Base-by-base conservation (phyloP, 2,888 invertebrate genomes). In the Eupithecia vulgata region DNA sequence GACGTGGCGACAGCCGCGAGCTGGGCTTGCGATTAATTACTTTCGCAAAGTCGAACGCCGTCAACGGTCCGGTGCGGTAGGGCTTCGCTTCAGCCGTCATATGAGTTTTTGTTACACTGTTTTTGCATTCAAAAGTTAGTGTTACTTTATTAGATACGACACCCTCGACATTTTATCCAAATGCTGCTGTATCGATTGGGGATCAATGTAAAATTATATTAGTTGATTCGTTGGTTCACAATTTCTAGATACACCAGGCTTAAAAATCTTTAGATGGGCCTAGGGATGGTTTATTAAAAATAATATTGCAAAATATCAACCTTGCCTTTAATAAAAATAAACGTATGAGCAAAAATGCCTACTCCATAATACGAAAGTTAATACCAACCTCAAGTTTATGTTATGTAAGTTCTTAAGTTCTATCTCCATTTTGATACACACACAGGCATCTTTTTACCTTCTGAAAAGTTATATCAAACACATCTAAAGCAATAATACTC, bases 1-100 rank as follows among this genome's bases (percentile, higher is more conserved):
- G 93, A 93, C 93, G 90, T 85, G 90, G 84, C 86, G 94, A 91
- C 93, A 90, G 91, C 82, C 82, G 86, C 80, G 83, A 84, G 82
- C 81, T 80, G 82, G 84, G 79, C 80, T 85, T 84, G 87, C 90
- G 90, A 92, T 92, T 91, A 92, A 93, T 92, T 91, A 92, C 91
- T 91, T 90, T 89, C 86, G 87, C 89, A 85, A 88, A 90, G 88
- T 87, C 88, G 86, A 83, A 87, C 85, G 85, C 83, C 83, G 81
- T 79, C 83, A 81, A 76, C 80, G 81, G 76, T 61, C 81, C 78
- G 84, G 85, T 89, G 57, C 34, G 61, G 61, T 64, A 88, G 84
- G 92, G 91, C 89, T 91, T 91, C 91, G 80, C 86, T 87, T 89
- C 88, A 87, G 85, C 88, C 88, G 88, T 87, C 88, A 84, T 81